These are phyloP conservation scores for Bradypus variegatus DNA, from an alignment of 2,797 vertebrate genomes.

Conservation along the genomic window DNA sequence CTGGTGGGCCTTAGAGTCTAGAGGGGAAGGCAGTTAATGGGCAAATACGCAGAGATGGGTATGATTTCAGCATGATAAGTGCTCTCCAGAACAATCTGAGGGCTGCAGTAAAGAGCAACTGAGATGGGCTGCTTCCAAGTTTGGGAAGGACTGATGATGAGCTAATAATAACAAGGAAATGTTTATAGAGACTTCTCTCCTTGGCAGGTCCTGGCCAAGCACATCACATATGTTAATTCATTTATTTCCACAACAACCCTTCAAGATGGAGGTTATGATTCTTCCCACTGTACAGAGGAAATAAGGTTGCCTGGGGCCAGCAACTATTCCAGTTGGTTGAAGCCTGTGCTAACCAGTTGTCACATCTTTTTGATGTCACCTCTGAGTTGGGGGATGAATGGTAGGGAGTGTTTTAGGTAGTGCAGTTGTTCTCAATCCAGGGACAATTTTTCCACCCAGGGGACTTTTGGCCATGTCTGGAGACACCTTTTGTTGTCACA, in stretches of 20 bases:
- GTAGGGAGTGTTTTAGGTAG: background rate
- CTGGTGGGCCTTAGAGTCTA: background rate
- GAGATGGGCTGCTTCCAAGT: background rate
- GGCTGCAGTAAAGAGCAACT: background rate
- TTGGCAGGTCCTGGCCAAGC: background rate
- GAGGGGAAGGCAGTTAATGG: background rate
- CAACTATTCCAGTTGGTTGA: background rate
- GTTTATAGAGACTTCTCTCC: background rate
- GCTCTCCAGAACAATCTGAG: background rate
- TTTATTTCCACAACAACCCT: background rate
- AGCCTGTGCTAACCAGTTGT: background rate
- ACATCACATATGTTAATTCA: background rate
- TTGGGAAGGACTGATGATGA: background rate
- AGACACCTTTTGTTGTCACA: background rate
- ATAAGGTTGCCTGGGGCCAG: background rate
- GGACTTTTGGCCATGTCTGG: background rate
- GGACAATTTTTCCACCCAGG: background rate
- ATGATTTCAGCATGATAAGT: background rate
- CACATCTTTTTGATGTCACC: background rate
- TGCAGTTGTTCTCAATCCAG: background rate
- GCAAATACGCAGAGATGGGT: background rate
- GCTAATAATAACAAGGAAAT: background rate
- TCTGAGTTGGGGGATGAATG: too few relatives aligned
- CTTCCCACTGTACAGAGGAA: background rate
- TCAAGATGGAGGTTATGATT: background rate